phyloP scores from a whole-genome alignment of 2,888 invertebrate genomes.

The Caradrina kadenii region DNA sequence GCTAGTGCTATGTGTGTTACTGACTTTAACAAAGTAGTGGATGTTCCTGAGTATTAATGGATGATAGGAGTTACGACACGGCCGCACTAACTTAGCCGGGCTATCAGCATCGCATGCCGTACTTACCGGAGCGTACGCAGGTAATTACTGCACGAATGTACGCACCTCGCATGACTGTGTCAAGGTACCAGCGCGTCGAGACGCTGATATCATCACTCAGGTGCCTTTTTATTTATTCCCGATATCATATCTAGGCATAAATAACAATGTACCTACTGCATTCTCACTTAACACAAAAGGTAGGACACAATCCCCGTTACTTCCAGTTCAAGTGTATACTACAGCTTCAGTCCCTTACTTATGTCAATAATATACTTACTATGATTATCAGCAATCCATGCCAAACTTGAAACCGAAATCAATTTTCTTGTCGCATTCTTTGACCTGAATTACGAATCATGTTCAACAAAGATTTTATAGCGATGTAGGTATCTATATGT shows the following conservation, averaged over 20 bases:
- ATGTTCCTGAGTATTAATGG: neutral
- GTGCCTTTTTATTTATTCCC: too few relatives aligned
- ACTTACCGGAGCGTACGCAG: conserved; percentile 7
- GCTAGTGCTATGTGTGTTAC: neutral
- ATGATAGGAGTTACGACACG: neutral
- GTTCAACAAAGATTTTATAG: conserved; percentile 9
- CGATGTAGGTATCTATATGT: neutral
- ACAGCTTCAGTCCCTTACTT: too few relatives aligned
- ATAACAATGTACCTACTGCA: too few relatives aligned
- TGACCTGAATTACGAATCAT: conserved; percentile 6
- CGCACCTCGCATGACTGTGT: neutral
- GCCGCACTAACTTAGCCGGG: neutral
- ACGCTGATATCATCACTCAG: neutral
- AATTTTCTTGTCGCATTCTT: too few relatives aligned
- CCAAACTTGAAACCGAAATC: neutral
- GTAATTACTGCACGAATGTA: conserved; percentile 8
- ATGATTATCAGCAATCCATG: too few relatives aligned
- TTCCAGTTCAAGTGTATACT: too few relatives aligned
- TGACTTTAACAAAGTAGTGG: neutral
- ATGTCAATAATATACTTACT: too few relatives aligned
- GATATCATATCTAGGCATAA: too few relatives aligned
- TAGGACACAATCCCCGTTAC: too few relatives aligned
- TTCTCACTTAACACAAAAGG: neutral
- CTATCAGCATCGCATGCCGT: conserved; percentile 9
- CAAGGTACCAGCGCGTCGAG: neutral